Conservation (phyloP, 2,113 vertebrate genomes). For the Amphilophus citrinellus region DNA sequence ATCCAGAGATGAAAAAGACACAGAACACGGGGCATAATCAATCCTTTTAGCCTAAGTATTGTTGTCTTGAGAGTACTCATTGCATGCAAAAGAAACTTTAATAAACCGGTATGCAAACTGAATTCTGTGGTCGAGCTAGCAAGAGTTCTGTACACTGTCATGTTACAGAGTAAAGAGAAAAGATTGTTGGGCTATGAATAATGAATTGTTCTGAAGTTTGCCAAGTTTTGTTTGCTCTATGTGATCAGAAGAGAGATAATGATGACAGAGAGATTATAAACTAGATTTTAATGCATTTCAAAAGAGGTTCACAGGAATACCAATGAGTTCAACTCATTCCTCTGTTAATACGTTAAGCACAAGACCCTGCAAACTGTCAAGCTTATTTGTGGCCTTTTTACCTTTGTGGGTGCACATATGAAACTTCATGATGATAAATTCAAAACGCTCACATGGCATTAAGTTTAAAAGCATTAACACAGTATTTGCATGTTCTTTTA, state of each 20-base stretch:
- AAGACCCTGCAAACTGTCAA: constrained; percentile 10
- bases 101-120: constrained; percentile 30
- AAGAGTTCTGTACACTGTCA: not conserved
- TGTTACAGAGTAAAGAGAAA: constrained; percentile 3
- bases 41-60: constrained; percentile 35
- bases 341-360: constrained; percentile 62
- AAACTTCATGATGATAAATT: not conserved
- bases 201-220: constrained; percentile 51
- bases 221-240: constrained; percentile 67
- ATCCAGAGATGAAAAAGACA: constrained; percentile 48
- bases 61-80: constrained; percentile 2
- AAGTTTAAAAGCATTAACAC: not conserved
- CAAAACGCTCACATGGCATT: not conserved
- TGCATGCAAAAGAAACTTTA: constrained; percentile 40
- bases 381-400: constrained; percentile 42
- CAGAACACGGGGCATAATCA: constrained; percentile 47
- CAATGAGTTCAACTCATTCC: constrained; percentile 62
- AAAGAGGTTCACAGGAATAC: constrained; percentile 56
- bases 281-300: constrained; percentile 60
- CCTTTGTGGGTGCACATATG: constrained; percentile 26
- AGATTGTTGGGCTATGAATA: constrained; percentile 40
- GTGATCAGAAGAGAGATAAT: constrained; percentile 60
- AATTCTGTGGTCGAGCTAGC: not conserved
- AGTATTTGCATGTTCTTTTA: not conserved
- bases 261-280: constrained; percentile 68